These are phyloP conservation scores for Campaea margaritaria DNA, from an alignment of 2,888 invertebrate genomes.

Conservation along the genomic window DNA sequence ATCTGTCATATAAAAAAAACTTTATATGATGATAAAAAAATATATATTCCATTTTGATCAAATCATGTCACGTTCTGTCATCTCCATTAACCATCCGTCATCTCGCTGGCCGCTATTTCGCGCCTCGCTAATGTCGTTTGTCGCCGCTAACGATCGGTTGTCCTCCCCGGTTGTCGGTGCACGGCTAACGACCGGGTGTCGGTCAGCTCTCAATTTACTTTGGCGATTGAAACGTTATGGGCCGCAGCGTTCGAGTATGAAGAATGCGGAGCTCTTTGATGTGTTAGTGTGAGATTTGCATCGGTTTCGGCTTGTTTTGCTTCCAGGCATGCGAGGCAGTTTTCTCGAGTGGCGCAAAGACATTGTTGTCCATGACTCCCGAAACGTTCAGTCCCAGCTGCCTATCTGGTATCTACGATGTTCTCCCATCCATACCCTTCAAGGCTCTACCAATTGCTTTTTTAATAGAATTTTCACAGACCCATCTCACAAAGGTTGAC, in stretches of 20 bases:
- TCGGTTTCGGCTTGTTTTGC: no score
- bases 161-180: slow-evolving; percentile 1
- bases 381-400: no score
- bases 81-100: slow-evolving; percentile 23
- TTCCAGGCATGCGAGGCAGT: no score
- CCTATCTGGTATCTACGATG: no score
- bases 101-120: slow-evolving; percentile 10
- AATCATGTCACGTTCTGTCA: slow-evolving; percentile 16
- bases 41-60: slow-evolving; percentile 18
- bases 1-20: background rate
- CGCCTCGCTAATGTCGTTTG: slow-evolving; percentile 9
- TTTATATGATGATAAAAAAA: background rate
- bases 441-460: no score
- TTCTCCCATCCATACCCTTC: no score
- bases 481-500: no score
- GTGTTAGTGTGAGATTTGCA: no score
- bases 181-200: slow-evolving; percentile 7
- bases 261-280: background rate
- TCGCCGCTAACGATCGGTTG: slow-evolving; percentile 18
- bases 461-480: no score
- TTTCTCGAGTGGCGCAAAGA: no score
- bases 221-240: slow-evolving; percentile 19
- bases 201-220: slow-evolving; percentile 13
- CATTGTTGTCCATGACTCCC: no score
- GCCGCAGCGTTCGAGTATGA: background rate